phyloP scores from a whole-genome alignment of 2,797 vertebrate species.

The Cuniculus paca region DNA sequence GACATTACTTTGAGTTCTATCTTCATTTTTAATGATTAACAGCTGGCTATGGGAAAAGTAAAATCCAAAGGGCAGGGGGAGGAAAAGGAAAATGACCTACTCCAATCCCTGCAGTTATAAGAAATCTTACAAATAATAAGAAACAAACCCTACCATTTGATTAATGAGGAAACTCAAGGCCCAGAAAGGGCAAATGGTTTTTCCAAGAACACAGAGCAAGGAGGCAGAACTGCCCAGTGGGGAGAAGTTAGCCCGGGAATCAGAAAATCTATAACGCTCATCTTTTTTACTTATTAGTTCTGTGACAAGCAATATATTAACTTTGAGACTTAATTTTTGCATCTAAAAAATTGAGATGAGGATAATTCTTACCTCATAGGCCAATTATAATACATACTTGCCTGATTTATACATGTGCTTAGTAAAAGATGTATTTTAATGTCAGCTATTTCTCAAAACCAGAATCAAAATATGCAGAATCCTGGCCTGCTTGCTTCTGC shows the following conservation, averaged over 20 bases:
- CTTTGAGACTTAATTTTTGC: neutral
- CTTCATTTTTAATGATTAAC: conserved; percentile 72
- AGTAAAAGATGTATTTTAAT: neutral
- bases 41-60: conserved; percentile 33
- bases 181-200: conserved; percentile 30
- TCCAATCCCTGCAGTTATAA: neutral
- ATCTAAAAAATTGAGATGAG: neutral
- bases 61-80: conserved; percentile 18
- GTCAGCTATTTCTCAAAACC: neutral
- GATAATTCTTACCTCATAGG: neutral
- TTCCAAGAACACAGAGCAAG: conserved; percentile 28
- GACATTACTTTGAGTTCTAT: conserved; percentile 64
- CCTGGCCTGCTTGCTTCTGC: neutral
- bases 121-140: neutral
- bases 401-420: neutral
- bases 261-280: neutral
- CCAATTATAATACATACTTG: neutral
- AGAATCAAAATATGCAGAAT: neutral
- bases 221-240: neutral
- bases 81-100: neutral
- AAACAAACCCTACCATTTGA: neutral
- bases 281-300: conserved; percentile 1
- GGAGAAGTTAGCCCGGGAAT: neutral
- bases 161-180: neutral
- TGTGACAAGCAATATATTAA: neutral